Percentiles rank a stretch among this genome's conserved stretches.
phyloP scores from a whole-genome alignment of 2,888 invertebrate species.

The Nomada goodeniana region DNA sequence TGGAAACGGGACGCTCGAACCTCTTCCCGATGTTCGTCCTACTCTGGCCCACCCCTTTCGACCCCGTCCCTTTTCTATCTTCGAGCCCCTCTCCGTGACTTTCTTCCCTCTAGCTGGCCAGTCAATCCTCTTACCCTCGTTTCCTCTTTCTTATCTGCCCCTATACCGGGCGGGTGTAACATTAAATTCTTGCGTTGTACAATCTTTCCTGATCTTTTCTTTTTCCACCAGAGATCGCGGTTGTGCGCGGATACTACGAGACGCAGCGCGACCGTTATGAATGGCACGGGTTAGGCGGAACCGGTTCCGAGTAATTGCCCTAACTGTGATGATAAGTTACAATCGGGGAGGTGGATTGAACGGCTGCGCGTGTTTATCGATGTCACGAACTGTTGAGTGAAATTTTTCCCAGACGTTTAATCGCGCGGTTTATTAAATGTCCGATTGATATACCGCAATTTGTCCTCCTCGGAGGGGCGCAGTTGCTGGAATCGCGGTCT shows the following conservation, averaged over 20 bases:
- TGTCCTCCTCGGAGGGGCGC: too few species aligned
- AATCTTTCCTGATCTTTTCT: neutral
- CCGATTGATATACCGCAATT: too few species aligned
- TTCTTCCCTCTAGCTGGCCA: neutral
- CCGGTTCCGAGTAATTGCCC: too few species aligned
- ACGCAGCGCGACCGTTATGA: neutral
- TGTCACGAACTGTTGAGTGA: too few species aligned
- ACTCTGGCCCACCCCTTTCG: neutral
- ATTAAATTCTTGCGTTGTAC: constrained; percentile 19
- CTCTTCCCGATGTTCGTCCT: constrained; percentile 2
- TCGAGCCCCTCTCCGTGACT: neutral
- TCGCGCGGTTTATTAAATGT: too few species aligned
- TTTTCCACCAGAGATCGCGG: neutral
- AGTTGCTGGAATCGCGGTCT: too few species aligned
- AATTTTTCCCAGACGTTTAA: too few species aligned
- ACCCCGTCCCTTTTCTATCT: neutral
- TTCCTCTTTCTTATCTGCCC: neutral
- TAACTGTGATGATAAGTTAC: too few species aligned
- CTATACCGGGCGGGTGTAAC: neutral
- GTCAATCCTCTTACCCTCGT: neutral
- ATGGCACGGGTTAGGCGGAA: neutral
- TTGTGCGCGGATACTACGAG: neutral
- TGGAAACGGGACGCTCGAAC: constrained; percentile 25
- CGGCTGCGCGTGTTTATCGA: too few species aligned
- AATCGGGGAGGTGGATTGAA: too few species aligned